Conservation (phyloP, 2,797 vertebrate species). For the Darevskia mixta region DNA sequence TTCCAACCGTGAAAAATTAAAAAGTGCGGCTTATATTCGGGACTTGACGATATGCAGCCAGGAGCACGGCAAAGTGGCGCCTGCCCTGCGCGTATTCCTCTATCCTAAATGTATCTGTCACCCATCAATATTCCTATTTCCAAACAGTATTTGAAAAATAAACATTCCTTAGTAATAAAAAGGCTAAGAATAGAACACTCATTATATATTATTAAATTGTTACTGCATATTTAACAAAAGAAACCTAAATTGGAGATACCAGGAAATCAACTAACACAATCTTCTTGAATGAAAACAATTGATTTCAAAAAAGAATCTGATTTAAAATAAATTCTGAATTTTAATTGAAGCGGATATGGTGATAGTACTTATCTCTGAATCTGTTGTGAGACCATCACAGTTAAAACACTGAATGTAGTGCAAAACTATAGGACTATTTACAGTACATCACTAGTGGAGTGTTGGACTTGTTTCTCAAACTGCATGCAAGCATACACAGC, state of each 20-base stretch:
- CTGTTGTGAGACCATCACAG: neutral
- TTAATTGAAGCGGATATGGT: neutral
- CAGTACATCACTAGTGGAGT: neutral
- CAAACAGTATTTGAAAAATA: neutral
- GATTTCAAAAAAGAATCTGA: neutral
- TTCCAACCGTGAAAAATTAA: no score
- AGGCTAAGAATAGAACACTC: neutral
- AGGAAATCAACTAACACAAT: neutral
- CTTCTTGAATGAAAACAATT: neutral
- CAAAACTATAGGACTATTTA: neutral
- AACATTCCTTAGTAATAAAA: neutral
- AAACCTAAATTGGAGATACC: neutral
- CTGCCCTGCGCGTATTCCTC: no score
- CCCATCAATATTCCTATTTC: neutral
- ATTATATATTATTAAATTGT: neutral
- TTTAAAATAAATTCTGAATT: neutral
- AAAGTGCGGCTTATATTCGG: no score
- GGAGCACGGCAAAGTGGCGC: no score
- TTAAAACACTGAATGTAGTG: neutral
- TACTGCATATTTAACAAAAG: neutral
- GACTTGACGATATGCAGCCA: no score
- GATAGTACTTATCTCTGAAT: neutral
- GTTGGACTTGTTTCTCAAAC: neutral
- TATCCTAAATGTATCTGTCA: neutral
- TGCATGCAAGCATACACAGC: neutral